Conservation (phyloP, 2,888 invertebrate genomes). For the Melanostoma mellinum region DNA sequence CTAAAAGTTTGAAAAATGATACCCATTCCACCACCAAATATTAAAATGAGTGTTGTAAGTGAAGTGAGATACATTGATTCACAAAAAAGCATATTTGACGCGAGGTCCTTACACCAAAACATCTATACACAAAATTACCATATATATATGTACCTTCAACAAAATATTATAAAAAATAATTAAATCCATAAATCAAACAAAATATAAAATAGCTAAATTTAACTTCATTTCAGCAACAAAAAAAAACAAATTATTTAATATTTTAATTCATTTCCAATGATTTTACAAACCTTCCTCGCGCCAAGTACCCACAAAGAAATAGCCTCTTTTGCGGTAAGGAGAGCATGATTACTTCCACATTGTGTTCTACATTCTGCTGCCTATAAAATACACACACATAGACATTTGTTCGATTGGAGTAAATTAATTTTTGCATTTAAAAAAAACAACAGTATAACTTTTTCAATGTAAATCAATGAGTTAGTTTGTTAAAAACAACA, state of each 20-base stretch:
- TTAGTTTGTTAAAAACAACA: constrained; percentile 14
- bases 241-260: constrained; percentile 6
- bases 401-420: constrained; percentile 54
- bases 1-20: constrained; percentile 4
- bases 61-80: constrained; percentile 11
- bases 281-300: constrained; percentile 91
- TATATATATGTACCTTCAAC: constrained; percentile 25
- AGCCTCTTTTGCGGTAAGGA: constrained; percentile 96
- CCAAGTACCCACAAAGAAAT: constrained; percentile 96
- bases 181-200: no score
- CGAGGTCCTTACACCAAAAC: constrained; percentile 61
- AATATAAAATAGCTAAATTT: constrained; percentile 6
- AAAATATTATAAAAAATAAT: constrained; percentile 18
- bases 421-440: constrained; percentile 29
- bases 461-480: no score
- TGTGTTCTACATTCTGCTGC: constrained; percentile 82
- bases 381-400: constrained; percentile 79
- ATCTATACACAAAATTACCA: constrained; percentile 22
- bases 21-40: constrained; percentile 50
- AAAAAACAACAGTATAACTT: constrained; percentile 35
- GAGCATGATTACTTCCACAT: constrained; percentile 88
- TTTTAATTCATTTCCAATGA: constrained; percentile 56
- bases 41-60: constrained; percentile 2
- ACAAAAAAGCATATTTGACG: constrained; percentile 61
- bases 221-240: constrained; percentile 18